A percentile compares a stretch with the other conserved stretches of the same genome.
Evolutionary conservation across 2,113 vertebrate species (phyloP).

Genomic region (Lepidothrix coronata): DNA sequence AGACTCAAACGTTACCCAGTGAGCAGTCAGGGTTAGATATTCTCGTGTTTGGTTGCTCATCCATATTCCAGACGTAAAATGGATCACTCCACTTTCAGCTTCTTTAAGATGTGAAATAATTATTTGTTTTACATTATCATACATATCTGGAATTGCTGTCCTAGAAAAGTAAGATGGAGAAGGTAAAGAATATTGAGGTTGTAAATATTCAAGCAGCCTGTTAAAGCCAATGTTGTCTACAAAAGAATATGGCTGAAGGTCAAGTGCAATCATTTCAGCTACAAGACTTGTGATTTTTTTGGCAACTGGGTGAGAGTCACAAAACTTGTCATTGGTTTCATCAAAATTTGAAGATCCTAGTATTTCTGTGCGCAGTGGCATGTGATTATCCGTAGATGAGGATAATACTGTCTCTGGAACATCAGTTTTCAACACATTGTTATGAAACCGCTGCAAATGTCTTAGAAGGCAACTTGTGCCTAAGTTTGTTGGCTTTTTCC

Average conservation of each 20-base stretch:
- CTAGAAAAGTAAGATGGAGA: slow-evolving; percentile 91
- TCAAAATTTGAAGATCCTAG: slow-evolving; percentile 76
- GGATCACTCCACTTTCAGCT: slow-evolving; percentile 89
- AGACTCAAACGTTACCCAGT: slow-evolving; percentile 93
- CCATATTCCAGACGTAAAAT: slow-evolving; percentile 96
- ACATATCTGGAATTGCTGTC: slow-evolving; percentile 96
- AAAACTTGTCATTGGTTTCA: slow-evolving; percentile 81
- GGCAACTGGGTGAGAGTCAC: slow-evolving; percentile 91
- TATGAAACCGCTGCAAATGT: slow-evolving; percentile 94
- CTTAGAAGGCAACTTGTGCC: slow-evolving; percentile 94
- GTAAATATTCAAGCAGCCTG: slow-evolving; percentile 91
- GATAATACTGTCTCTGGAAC: slow-evolving; percentile 79
- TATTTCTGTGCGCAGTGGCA: slow-evolving; percentile 76
- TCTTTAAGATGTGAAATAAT: slow-evolving; percentile 90
- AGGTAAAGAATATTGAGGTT: slow-evolving; percentile 92
- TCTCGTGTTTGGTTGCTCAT: slow-evolving; percentile 93
- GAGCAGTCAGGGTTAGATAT: slow-evolving; percentile 92
- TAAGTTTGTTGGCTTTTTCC: slow-evolving; percentile 95
- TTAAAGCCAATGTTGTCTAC: slow-evolving; percentile 92
- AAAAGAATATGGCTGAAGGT: slow-evolving; percentile 94
- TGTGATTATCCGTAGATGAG: slow-evolving; percentile 70
- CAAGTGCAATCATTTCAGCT: slow-evolving; percentile 97
- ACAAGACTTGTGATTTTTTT: slow-evolving; percentile 96
- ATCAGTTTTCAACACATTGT: slow-evolving; percentile 85
- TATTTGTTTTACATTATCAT: slow-evolving; percentile 88